Evolutionary conservation across 2,797 vertebrate species (phyloP), one percentile per base, ranked within the genome.

Genomic region (Coilia nasus): DNA sequence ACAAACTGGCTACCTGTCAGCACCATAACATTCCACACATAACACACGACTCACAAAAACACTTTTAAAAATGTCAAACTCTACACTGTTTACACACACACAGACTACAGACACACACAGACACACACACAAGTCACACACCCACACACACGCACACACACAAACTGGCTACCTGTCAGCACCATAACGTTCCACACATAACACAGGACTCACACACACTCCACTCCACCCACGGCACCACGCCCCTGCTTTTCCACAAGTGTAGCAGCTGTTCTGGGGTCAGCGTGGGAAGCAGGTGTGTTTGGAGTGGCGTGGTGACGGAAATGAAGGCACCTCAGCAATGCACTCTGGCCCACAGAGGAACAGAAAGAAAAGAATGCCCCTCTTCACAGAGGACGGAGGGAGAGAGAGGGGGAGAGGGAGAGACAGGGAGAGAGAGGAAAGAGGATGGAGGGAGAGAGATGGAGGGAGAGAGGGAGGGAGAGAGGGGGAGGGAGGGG

Each of bases 381-480:
- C 57, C 57, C 57, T 59, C 57, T 59, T 59, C 57, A 59, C n/a
- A 62, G 11, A n/a, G 60, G n/a, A n/a, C 23, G 28, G 62, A 28
- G 62, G 28, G 62, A 25, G 31, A 71, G 28, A 5, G 57, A 19
- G 28, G 12, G 3, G 15, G 64, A 71, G 28, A 35, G 60, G 6
- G 28, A 25, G 60, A 11, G 25, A 67, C 7, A 6, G 31, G 17
- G 28, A 19, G 67, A 54, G 50, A 11, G 21, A 4, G 62, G 23
- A 12, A 87, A 75, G 85, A 84, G 88, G 21, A 19, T n/a, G 25
- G 60, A 25, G 60, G 25, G 60, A 23, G 28, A 67, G 25, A 4
- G 9, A 10, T 47, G 25, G 10, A 60, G 6, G 62, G 23, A 12
- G 87, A 75, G 85, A 84, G 88, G 87, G 81, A 81, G 88, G 88